Evolutionary conservation across 1,140 invertebrate species (phyloP), one percentile per base, ranked within the genome.

Genomic region (Neoseiulus cucumeris): DNA sequence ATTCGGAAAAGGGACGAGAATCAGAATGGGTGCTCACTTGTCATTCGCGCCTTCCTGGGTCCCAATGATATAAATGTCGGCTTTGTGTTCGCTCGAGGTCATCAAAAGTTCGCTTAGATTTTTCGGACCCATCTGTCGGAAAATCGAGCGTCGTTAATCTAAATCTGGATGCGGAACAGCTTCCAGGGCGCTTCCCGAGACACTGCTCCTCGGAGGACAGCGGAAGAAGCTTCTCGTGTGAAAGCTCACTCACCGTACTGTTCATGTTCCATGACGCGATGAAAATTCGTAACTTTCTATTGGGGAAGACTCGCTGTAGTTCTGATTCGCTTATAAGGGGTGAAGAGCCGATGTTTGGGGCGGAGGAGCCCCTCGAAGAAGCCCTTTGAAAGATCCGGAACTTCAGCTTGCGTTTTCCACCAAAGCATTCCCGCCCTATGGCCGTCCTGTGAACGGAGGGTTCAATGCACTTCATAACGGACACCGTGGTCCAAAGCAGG

Each of bases 191-290:
- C 17, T 55, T 30, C 64, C 18, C 5, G 20, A 1, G 44, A 25
- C 44, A 69, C 41, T 39, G 33, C 33, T 6, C 17, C 6, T 20
- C 7, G 25, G 55, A 66, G 18, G 6, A 17, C 29, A 17, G 30
- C 42, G 39, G 17, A 18, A 39, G 33, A n/a, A 28, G 17, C 20
- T 44, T 6, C 17, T 66, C n/a, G 41, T 66, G 66, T 4, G 64
- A 66, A 30, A 42, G 18, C 22, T 25, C 20, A 71, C 72, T 77
- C 73, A 85, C 82, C 80, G 89, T 87, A 14, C 87, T 87, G 77
- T 91, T 91, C 89, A 95, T 93, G 75, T 97, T 97, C 91, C 91
- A 96, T 5, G 89, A 91, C 14, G 88, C 89, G 65, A 93, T 82
- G 78, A 91, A 92, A 68, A 96, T 84, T 29, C 71, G 85, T 0